Base-by-base conservation (phyloP, 2,113 vertebrate species). In the Calidris pygmaea region DNA sequence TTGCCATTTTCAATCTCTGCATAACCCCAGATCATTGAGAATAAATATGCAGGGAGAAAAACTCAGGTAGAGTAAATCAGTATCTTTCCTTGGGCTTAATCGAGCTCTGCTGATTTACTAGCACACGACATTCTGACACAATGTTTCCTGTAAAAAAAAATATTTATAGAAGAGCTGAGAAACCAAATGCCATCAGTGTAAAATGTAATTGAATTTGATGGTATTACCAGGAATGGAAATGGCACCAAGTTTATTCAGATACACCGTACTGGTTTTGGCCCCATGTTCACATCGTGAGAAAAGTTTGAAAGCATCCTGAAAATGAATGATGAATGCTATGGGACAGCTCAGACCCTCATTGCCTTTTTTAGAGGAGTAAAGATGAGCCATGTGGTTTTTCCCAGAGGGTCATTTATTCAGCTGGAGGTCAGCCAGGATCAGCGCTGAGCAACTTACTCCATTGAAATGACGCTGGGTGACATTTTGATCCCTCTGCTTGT, bases 311-410 rank as follows among this genome's bases (percentile, higher is more conserved):
- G 50, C 41, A 63, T 24, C 48, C 24, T 29, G 63, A 34, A 73
- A 67, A 27, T 0, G 1, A 34, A 19, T 7, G 30, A 16, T 13
- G 45, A 3, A 16, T 6, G 24, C 12, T n/a, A 63, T 19, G 29
- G 50, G 45, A 48, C 14, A 21, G 60, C 58, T 34, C 24, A 23
- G 55, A 56, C 19, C 41, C n/a, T 7, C 52, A 26, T 23, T 2
- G 3, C 20, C 17, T 84, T 58, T 45, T 34, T 80, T 5, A 35
- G 18, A 47, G 22, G 23, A n/a, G 34, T 50, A 70, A 87, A 77
- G 18, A 63, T 1, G 23, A 85, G 73, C 27, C 7, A 3, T 22
- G 50, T 35, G 70, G 27, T 35, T 41, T 41, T 35, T 34, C 30
- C 58, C 29, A 37, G 4, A 5, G 35, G 82, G 72, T 65, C 67